phyloP scores from a whole-genome alignment of 2,888 invertebrate genomes.

The Hofmannophila pseudospretella region DNA sequence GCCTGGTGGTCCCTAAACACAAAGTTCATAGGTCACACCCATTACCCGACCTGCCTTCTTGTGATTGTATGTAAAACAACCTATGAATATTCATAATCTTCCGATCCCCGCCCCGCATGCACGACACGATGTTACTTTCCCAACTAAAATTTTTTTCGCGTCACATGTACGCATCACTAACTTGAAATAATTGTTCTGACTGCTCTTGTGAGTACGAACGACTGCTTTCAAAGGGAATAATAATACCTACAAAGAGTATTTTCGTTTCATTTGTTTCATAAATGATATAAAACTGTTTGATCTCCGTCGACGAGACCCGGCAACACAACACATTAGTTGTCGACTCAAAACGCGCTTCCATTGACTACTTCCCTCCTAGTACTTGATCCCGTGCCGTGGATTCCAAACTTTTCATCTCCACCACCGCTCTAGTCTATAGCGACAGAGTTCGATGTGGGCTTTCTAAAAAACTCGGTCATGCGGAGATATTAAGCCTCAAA shows the following conservation, averaged over 20 bases:
- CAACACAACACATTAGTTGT: too few species aligned
- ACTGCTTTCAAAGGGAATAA: not conserved
- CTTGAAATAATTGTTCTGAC: not conserved
- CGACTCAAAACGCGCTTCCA: too few species aligned
- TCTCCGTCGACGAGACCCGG: not conserved
- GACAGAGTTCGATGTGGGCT: too few species aligned
- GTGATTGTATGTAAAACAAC: constrained; percentile 11
- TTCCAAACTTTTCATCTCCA: too few species aligned
- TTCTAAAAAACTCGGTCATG: too few species aligned
- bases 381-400: too few species aligned
- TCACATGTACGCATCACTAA: not conserved
- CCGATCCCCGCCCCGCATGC: not conserved
- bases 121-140: constrained; percentile 6
- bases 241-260: not conserved
- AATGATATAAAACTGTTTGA: not conserved
- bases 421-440: too few species aligned
- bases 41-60: constrained; percentile 8
- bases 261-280: not conserved
- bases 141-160: not conserved
- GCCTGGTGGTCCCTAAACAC: not conserved
- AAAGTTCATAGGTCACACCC: constrained; percentile 1
- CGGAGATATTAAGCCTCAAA: too few species aligned
- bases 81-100: constrained; percentile 9
- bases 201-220: not conserved
- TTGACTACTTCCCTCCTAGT: too few species aligned